Evolutionary conservation across 2,888 invertebrate genomes (phyloP), one percentile per base, ranked within the genome.

Genomic region (Sarcophaga rosellei): DNA sequence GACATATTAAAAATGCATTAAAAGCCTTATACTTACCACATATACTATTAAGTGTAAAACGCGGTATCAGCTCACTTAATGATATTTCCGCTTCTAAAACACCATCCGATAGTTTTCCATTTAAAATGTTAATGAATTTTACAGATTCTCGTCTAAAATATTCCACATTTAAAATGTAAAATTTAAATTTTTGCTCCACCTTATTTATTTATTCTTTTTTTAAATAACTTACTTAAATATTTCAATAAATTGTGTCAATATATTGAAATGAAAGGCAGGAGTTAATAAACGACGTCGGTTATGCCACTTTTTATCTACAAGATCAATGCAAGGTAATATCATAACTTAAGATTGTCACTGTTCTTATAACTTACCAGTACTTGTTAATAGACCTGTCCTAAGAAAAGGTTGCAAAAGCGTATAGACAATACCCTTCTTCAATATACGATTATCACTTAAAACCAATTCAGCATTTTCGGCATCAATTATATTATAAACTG

Each of bases 241-340:
- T 69, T 91, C 91, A 12, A 87, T 84, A 53, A 92, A 92, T 35
- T 91, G 90, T 10, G 80, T 83, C 47, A 92, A 87, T 69, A 92
- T 92, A 80, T 90, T 92, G 0, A 92, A 92, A 65, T 92, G 92
- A 73, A 92, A 92, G 0, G 92, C 91, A 0, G 91, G 90, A 1
- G 92, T 92, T 4, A 92, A 86, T 89, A 91, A 89, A 84, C 91
- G 92, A 20, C 92, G 89, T 4, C 92, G 87, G 0, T 88, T 57
- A 72, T 92, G 91, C 92, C 92, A 92, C 83, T 92, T 92, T 59
- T 91, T 88, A 68, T 90, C 92, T 35, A 10, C 10, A 35, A 35
- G 35, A 35, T 8, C n/a, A n/a, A 35, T 0, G 35, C 35, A 35
- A 35, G 1, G 10, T 35, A 8, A 35, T 35, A 10, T 35, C 35